Conservation (phyloP, 2,888 invertebrate species). For the Pterobdella sp. region DNA sequence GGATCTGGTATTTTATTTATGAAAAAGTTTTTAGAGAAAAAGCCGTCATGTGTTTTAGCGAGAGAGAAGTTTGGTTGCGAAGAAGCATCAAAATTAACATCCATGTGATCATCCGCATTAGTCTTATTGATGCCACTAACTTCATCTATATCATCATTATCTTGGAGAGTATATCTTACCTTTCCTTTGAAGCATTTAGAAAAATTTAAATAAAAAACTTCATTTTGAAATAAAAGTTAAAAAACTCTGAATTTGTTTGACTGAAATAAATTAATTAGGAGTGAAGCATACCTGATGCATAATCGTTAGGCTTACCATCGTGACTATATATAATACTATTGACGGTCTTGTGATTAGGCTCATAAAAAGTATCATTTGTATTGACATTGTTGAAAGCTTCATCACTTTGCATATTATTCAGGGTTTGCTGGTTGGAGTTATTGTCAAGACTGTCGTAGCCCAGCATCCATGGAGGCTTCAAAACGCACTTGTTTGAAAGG, state of each 20-base stretch:
- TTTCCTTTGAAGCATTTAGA: background rate
- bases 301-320: background rate
- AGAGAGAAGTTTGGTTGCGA: background rate
- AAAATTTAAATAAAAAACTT: background rate
- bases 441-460: conserved; percentile 8
- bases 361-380: background rate
- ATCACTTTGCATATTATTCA: background rate
- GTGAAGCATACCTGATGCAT: background rate
- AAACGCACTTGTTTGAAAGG: conserved; percentile 30
- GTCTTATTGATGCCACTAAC: no score
- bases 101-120: no score
- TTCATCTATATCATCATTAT: background rate
- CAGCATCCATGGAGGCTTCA: conserved; percentile 24
- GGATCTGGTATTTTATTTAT: background rate
- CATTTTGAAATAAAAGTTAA: background rate
- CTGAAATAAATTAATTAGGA: background rate
- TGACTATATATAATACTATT: conserved; percentile 5
- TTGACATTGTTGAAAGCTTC: background rate
- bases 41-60: background rate
- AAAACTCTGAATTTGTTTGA: no score
- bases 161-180: no score
- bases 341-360: background rate
- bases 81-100: no score
- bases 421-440: background rate
- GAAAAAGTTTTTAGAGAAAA: background rate